A percentile compares a stretch with the other conserved stretches of the same genome.
Conservation (phyloP, 2,113 vertebrate genomes). For the Chionodraco myersi region DNA sequence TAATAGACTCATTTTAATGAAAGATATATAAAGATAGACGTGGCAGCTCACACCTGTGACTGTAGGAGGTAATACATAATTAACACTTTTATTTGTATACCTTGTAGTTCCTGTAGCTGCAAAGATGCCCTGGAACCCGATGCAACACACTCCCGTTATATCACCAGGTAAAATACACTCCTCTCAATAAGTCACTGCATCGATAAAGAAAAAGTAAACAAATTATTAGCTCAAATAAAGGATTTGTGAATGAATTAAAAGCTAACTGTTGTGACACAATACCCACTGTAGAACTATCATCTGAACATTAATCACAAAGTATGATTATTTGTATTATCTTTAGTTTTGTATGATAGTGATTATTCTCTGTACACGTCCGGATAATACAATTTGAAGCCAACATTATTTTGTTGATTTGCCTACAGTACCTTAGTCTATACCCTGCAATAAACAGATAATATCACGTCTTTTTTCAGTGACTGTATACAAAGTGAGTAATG, state of each 20-base stretch:
- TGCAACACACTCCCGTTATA: conserved; percentile 45
- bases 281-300: no score
- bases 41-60: not conserved
- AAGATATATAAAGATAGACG: not conserved
- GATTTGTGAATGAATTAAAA: no score
- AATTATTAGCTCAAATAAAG: not conserved
- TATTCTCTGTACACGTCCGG: no score
- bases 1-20: not conserved
- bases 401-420: no score
- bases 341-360: no score
- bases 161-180: conserved; percentile 71
- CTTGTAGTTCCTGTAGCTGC: conserved; percentile 63
- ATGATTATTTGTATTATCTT: no score
- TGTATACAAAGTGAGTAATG: not conserved
- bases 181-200: not conserved
- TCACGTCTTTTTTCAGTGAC: not conserved
- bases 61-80: not conserved
- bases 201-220: not conserved
- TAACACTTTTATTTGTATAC: conserved; percentile 1
- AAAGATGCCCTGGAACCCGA: conserved; percentile 66
- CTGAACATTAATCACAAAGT: no score
- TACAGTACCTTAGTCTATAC: no score
- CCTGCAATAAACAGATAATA: no score
- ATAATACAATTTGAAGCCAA: no score
- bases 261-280: no score